A percentile compares a stretch with the other conserved stretches of the same genome.
phyloP scores from a whole-genome alignment of 2,113 vertebrate species.

The Paracanthobrama guichenoti region DNA sequence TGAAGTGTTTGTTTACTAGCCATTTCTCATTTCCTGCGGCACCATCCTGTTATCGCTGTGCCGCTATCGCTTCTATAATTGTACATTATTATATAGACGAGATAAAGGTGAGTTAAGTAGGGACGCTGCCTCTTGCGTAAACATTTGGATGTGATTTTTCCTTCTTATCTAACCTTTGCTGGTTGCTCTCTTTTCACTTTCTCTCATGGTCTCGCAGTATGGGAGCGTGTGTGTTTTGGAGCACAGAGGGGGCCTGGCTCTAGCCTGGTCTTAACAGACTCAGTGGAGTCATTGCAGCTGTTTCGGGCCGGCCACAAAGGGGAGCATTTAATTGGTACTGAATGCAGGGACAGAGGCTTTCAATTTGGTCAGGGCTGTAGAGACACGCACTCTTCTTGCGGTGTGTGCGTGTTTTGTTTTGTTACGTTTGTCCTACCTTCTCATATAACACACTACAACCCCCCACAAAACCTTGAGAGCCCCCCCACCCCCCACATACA shows the following conservation, averaged over 20 bases:
- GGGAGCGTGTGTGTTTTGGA: conserved; percentile 45
- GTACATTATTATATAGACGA: conserved; percentile 61
- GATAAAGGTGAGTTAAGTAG: conserved; percentile 68
- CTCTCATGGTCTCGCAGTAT: conserved; percentile 29
- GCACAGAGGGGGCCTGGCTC: conserved; percentile 56
- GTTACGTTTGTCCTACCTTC: conserved; percentile 38
- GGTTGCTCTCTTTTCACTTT: conserved; percentile 38
- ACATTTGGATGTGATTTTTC: conserved; percentile 66
- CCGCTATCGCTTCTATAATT: conserved; percentile 68
- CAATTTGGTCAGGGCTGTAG: conserved; percentile 72
- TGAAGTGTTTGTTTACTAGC: conserved; percentile 64
- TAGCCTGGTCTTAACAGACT: conserved; percentile 70
- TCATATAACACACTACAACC: conserved; percentile 4
- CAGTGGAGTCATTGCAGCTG: conserved; percentile 76
- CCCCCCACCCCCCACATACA: conserved; percentile 53
- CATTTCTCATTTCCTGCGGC: conserved; percentile 65
- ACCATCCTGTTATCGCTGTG: conserved; percentile 53
- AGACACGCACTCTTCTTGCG: conserved; percentile 50
- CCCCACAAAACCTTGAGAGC: neutral
- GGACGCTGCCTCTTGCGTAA: conserved; percentile 63
- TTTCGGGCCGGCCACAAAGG: conserved; percentile 70
- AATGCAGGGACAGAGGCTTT: conserved; percentile 75
- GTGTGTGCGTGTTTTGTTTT: conserved; percentile 35
- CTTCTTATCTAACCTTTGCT: conserved; percentile 53
- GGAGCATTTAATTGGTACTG: conserved; percentile 78